A percentile compares a stretch with the other conserved stretches of the same genome.
Conservation (phyloP, 2,888 invertebrate genomes). For the Philereme transversata region DNA sequence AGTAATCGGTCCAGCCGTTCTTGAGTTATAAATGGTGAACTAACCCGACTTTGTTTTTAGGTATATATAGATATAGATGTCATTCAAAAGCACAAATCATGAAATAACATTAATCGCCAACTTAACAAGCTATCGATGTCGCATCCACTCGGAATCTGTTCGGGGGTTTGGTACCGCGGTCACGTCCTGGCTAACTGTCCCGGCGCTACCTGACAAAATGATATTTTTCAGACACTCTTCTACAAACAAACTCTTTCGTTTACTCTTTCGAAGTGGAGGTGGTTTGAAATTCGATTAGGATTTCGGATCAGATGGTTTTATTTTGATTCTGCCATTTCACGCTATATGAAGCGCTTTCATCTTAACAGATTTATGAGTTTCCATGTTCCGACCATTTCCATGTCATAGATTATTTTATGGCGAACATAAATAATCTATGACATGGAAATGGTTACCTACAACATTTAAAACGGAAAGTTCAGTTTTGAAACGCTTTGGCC, state of each 20-base stretch:
- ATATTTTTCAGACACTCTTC: conserved; percentile 70
- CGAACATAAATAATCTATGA: too few species aligned
- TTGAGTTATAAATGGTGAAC: too few species aligned
- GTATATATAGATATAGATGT: neutral
- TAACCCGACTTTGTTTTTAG: too few species aligned
- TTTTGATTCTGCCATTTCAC: too few species aligned
- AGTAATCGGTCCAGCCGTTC: too few species aligned
- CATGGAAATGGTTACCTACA: too few species aligned
- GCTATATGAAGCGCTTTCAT: too few species aligned
- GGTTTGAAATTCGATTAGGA: conserved; percentile 39
- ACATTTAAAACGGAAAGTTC: too few species aligned
- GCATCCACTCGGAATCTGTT: conserved; percentile 57
- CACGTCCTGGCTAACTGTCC: conserved; percentile 64
- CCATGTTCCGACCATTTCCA: too few species aligned
- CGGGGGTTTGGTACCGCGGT: conserved; percentile 52
- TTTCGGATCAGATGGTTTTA: conserved; percentile 26
- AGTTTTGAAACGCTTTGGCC: too few species aligned
- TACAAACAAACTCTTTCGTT: conserved; percentile 53
- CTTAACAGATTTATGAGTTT: too few species aligned
- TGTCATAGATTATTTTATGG: too few species aligned
- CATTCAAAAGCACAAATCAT: conserved; percentile 23
- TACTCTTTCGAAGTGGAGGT: conserved; percentile 30
- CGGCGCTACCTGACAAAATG: conserved; percentile 71
- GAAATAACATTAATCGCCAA: conserved; percentile 22
- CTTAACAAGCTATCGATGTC: conserved; percentile 48